Evolutionary conservation across 2,888 invertebrate species (phyloP), one percentile per base, ranked within the genome.

Genomic region (Atrina japonica): DNA sequence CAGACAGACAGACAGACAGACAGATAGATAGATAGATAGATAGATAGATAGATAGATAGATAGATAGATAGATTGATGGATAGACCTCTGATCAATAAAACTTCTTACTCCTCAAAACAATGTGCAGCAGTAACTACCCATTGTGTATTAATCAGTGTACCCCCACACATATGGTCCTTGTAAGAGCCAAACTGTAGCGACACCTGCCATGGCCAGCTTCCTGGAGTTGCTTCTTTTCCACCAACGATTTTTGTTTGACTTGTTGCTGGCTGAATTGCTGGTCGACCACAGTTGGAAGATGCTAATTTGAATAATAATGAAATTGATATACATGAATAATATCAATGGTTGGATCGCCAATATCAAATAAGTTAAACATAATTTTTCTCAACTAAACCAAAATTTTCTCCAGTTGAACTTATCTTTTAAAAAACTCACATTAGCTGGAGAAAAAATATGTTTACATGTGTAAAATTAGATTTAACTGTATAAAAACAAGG

Each of bases 181-280:
- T 49, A 58, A 0, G 77, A 76, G 2, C 83, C 82, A 23, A 86
- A 83, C 16, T 84, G 81, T 0, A 90, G 66, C 1, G 89, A 89
- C 18, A 86, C 86, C 64, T 88, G 81, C 89, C 89, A 90, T 0
- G 90, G 89, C 89, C 89, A 90, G 35, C 87, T 85, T 1, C 89
- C 87, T 0, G 85, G 83, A 29, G 77, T 70, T 1, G 88, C 87
- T 70, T 89, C 89, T 53, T 80, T 74, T 3, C 90, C 90, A 1
- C 90, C 90, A 0, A 90, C 89, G 27, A 90, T 86, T 27, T 87
- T 79, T 14, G 64, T 60, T 47, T 68, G 74, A 5, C 76, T 70
- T 41, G 78, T 67, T n/a, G 68, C 56, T 29, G 85, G 82, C 1
- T 47, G 29, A 25, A 83, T 82, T 6, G 70, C 66, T 52, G 82